Percentiles rank a stretch among this genome's conserved stretches.
phyloP scores from a whole-genome alignment of 2,113 vertebrate species.

The Corythornis vintsioides region DNA sequence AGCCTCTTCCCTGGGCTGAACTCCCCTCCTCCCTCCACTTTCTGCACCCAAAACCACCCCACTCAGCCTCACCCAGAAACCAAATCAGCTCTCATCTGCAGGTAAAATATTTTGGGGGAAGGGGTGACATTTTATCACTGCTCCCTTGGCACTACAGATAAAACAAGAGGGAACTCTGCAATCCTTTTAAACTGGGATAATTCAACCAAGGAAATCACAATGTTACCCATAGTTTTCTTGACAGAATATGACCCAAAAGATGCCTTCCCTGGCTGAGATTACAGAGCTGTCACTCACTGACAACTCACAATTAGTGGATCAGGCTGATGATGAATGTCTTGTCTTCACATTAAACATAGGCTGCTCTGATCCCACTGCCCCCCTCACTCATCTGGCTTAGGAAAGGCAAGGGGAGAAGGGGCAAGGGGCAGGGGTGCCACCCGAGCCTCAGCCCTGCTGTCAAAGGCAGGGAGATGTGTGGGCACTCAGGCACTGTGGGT shows the following conservation, averaged over 20 bases:
- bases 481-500: accelerated
- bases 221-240: neutral
- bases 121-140: neutral
- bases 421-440: neutral
- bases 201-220: neutral
- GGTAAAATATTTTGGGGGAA: neutral
- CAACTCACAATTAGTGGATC: neutral
- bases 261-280: neutral
- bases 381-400: neutral
- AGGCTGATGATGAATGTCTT: neutral
- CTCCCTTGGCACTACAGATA: neutral
- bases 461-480: neutral
- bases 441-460: neutral
- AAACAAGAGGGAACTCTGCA: neutral
- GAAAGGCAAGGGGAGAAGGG: neutral
- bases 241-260: neutral
- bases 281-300: neutral
- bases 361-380: neutral
- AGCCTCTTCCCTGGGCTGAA: neutral
- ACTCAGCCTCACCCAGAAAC: neutral
- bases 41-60: neutral
- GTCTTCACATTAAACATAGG: accelerated
- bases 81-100: neutral
- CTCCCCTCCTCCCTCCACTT: neutral
- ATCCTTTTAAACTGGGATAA: neutral